Percentiles rank a stretch among this genome's conserved stretches.
phyloP scores from a whole-genome alignment of 2,113 vertebrate species.

The Macquaria australasica region DNA sequence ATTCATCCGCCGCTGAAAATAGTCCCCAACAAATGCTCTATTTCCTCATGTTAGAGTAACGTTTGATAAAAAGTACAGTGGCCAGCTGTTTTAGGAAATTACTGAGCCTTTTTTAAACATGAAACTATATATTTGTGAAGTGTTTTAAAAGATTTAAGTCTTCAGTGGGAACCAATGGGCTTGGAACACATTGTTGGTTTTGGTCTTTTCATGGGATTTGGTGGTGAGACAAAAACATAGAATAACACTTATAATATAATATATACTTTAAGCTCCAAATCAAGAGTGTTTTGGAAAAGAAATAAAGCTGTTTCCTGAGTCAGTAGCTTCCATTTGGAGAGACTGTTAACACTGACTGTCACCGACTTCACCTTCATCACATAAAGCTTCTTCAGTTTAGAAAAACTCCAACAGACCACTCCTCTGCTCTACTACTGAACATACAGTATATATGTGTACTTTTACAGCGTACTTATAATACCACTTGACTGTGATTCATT shows the following conservation, averaged over 20 bases:
- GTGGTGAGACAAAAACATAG: background rate
- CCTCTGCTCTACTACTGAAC: background rate
- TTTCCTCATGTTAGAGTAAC: background rate
- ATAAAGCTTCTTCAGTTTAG: background rate
- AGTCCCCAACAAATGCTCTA: background rate
- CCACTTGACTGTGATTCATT: background rate
- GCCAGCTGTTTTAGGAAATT: background rate
- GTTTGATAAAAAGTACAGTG: background rate
- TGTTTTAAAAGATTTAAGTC: background rate
- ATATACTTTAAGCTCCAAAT: background rate
- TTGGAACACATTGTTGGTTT: background rate
- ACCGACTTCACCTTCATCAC: background rate
- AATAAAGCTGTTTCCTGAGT: background rate
- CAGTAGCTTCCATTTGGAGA: background rate
- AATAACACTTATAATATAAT: background rate
- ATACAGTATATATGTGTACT: background rate
- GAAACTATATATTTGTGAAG: background rate
- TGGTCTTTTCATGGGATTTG: constrained; percentile 11
- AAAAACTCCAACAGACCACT: background rate
- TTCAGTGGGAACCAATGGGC: background rate
- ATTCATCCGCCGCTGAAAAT: background rate
- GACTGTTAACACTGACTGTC: background rate
- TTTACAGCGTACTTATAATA: background rate
- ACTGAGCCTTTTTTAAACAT: background rate
- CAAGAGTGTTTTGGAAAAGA: background rate